Evolutionary conservation across 2,113 vertebrate genomes (phyloP).

Genomic region (Neogale vison): DNA sequence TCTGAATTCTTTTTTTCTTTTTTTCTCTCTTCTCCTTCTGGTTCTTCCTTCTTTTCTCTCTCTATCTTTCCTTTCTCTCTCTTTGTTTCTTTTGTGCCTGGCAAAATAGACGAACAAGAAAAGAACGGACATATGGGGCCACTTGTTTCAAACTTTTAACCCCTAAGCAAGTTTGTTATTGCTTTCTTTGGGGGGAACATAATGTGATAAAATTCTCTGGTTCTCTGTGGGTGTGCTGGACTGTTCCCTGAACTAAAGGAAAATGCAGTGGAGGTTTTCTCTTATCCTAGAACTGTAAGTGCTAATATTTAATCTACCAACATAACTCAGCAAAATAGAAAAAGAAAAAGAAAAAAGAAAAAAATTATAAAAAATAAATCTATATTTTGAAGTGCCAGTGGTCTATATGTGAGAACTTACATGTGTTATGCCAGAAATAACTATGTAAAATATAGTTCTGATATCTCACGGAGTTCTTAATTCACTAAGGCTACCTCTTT

Average conservation of each 20-base stretch:
- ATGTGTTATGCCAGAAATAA: constrained; percentile 68
- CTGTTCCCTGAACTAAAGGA: constrained; percentile 78
- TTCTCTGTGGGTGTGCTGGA: constrained; percentile 80
- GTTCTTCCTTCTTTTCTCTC: not conserved
- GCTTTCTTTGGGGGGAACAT: constrained; percentile 78
- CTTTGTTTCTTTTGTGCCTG: constrained; percentile 22
- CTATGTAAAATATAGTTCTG: constrained; percentile 76
- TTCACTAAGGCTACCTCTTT: constrained; percentile 60
- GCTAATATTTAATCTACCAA: constrained; percentile 80
- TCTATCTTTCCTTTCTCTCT: not conserved
- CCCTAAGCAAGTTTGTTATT: constrained; percentile 77
- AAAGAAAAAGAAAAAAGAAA: not conserved
- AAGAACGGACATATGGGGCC: constrained; percentile 71
- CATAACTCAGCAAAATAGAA: constrained; percentile 67
- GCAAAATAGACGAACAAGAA: constrained; percentile 59
- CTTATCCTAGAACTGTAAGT: constrained; percentile 76
- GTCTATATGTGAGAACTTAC: constrained; percentile 60
- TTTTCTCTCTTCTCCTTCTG: not conserved
- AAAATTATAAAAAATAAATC: constrained; percentile 56
- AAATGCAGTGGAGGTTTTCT: constrained; percentile 79
- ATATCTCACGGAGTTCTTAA: constrained; percentile 66
- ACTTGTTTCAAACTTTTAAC: constrained; percentile 77
- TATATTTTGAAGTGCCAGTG: constrained; percentile 74
- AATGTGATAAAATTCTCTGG: constrained; percentile 70
- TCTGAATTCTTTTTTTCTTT: not conserved